A percentile compares a stretch with the other conserved stretches of the same genome.
These are phyloP conservation scores for Aulostomus chinensis DNA, from an alignment of 2,797 vertebrate genomes.

Conservation along the genomic window DNA sequence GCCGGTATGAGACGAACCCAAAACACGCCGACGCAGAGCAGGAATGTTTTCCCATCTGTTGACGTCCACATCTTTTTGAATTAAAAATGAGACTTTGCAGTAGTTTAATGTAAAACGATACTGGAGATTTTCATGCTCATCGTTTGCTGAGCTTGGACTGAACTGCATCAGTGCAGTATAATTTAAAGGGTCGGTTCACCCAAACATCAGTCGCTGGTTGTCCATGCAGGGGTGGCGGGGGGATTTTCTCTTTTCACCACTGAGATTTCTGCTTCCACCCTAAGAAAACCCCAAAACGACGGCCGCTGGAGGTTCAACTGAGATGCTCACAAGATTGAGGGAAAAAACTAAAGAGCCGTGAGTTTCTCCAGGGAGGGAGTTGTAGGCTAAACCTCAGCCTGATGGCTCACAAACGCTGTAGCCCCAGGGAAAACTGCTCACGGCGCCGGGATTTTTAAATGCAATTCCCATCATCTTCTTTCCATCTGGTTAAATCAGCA, in stretches of 20 bases:
- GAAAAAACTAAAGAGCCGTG: background rate
- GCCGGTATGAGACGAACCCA: constrained; percentile 29
- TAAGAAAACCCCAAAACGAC: background rate
- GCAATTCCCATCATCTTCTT: too few species aligned
- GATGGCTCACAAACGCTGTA: too few species aligned
- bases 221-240: too few species aligned
- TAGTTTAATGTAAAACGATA: constrained; percentile 6
- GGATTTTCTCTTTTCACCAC: too few species aligned
- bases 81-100: background rate
- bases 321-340: background rate
- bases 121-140: too few species aligned
- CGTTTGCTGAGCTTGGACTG: too few species aligned
- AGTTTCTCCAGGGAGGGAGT: too few species aligned
- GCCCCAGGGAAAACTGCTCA: too few species aligned
- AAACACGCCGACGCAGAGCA: constrained; percentile 3
- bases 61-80: constrained; percentile 4
- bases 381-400: too few species aligned
- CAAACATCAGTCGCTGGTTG: too few species aligned
- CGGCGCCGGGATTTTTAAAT: background rate
- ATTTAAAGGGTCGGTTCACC: background rate
- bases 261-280: background rate
- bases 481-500: too few species aligned
- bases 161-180: background rate
- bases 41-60: constrained; percentile 10
- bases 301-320: background rate